Percentiles rank a stretch among this genome's conserved stretches.
phyloP scores from a whole-genome alignment of 2,797 vertebrate species.

The Choloepus didactylus region DNA sequence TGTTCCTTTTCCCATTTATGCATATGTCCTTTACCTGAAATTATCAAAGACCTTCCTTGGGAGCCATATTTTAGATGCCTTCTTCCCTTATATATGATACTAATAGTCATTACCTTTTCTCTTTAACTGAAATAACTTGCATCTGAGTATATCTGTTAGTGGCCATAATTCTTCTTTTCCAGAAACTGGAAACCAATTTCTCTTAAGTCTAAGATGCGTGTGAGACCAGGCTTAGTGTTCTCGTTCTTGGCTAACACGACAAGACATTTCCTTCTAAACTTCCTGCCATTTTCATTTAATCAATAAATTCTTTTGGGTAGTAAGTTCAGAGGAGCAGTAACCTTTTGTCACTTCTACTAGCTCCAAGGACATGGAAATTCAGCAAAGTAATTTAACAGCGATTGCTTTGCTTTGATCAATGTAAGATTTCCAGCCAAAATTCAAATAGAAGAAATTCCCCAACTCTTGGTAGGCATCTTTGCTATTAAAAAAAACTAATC shows the following conservation, averaged over 20 bases:
- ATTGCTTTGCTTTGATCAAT: background rate
- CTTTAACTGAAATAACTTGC: slow-evolving; percentile 22
- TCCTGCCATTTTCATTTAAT: background rate
- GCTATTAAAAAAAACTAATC: background rate
- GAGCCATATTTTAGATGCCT: background rate
- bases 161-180: background rate
- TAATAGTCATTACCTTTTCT: background rate
- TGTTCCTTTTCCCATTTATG: background rate
- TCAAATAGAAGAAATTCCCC: background rate
- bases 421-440: slow-evolving; percentile 3
- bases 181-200: background rate
- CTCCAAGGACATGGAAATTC: background rate
- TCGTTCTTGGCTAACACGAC: background rate
- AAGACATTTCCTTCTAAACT: background rate
- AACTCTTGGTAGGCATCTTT: background rate
- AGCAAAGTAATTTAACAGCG: background rate
- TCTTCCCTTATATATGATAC: background rate
- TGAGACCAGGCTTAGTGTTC: background rate
- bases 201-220: background rate
- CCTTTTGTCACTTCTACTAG: background rate
- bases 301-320: background rate
- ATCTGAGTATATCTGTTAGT: background rate
- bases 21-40: background rate
- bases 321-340: background rate
- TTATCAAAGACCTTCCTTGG: background rate